These are phyloP conservation scores for Halocaridina rubra DNA, from an alignment of 2,888 invertebrate genomes.

Conservation along the genomic window DNA sequence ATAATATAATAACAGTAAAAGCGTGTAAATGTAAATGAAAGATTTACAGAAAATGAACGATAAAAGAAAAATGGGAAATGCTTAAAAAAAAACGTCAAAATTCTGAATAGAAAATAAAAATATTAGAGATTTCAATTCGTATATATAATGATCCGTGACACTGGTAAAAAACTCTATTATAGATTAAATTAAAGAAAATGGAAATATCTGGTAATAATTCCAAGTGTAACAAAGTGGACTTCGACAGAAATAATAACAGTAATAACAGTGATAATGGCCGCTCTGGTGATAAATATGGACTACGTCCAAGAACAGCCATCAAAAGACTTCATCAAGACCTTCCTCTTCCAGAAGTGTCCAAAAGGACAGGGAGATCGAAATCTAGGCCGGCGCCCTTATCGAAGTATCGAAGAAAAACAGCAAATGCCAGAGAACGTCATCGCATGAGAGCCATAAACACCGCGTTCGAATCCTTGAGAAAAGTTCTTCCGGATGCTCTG, in stretches of 20 bases:
- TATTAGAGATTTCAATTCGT: background rate
- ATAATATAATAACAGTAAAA: no score
- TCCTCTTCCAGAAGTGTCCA: constrained; percentile 65
- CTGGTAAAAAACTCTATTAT: background rate
- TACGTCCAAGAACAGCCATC: constrained; percentile 76
- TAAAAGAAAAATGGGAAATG: no score
- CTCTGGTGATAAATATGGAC: constrained; percentile 74
- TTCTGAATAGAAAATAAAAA: no score
- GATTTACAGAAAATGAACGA: no score
- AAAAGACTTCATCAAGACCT: constrained; percentile 71
- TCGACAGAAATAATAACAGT: background rate
- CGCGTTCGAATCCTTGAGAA: constrained; percentile 84
- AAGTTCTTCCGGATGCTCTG: constrained; percentile 76
- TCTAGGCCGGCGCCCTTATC: constrained; percentile 77
- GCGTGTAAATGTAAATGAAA: no score
- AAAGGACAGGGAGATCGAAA: constrained; percentile 65
- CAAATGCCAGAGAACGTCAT: constrained; percentile 86
- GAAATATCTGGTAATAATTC: no score
- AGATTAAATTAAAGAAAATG: background rate
- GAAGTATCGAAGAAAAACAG: constrained; percentile 90
- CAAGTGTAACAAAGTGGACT: background rate
- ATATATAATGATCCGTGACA: background rate
- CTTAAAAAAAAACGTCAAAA: no score
- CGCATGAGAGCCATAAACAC: constrained; percentile 91
- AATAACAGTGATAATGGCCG: background rate